A percentile compares a stretch with the other conserved stretches of the same genome.
These are phyloP conservation scores for Myiopsitta monachus DNA, from an alignment of 2,113 vertebrate species.

Conservation along the genomic window DNA sequence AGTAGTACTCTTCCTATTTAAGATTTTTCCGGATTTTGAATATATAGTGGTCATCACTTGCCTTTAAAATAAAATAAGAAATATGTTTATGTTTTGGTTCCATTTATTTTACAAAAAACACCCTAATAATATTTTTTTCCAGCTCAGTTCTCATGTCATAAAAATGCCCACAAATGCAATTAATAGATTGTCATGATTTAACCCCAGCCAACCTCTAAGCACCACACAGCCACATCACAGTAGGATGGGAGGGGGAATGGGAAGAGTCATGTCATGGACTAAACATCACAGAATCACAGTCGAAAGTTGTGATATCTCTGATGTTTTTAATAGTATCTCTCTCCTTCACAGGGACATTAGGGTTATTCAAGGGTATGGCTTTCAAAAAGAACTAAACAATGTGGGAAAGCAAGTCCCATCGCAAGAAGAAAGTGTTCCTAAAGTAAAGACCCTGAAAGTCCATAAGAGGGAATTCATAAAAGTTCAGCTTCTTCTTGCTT, in stretches of 20 bases:
- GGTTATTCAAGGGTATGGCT: not conserved
- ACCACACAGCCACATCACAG: not conserved
- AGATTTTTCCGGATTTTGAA: not conserved
- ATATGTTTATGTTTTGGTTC: not conserved
- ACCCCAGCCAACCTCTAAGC: not conserved
- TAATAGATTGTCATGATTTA: not conserved
- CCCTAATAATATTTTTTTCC: not conserved
- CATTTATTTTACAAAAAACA: not conserved
- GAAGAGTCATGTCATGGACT: not conserved
- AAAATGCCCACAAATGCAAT: not conserved
- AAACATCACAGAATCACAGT: not conserved
- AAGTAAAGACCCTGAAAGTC: not conserved
- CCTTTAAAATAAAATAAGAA: not conserved
- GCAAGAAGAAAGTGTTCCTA: not conserved
- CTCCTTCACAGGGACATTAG: not conserved
- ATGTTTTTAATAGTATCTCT: not conserved
- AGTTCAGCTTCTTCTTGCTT: not conserved
- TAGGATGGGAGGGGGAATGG: not conserved
- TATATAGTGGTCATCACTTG: not conserved
- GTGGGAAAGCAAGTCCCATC: not conserved
- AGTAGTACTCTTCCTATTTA: not conserved
- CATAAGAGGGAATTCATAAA: not conserved
- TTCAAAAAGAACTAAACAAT: not conserved
- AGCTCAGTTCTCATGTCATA: not conserved
- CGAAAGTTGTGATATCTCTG: not conserved